These are phyloP conservation scores for Phasianus colchicus DNA, from an alignment of 2,113 vertebrate genomes.

Conservation along the genomic window DNA sequence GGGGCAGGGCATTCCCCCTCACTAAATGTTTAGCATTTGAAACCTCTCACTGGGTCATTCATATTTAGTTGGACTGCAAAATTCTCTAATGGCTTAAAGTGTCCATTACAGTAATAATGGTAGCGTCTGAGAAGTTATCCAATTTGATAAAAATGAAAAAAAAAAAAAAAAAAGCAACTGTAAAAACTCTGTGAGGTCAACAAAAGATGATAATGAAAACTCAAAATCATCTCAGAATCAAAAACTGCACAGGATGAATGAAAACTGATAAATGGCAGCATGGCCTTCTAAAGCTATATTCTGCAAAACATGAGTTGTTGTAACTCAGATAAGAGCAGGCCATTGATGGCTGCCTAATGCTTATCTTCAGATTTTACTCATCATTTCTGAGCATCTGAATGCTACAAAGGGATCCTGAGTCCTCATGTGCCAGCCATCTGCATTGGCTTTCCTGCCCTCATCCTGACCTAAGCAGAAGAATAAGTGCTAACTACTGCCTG, in stretches of 20 bases:
- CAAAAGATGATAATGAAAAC: neutral
- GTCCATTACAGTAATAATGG: conserved; percentile 31
- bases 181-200: neutral
- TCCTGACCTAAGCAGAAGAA: neutral
- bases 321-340: neutral
- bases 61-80: conserved; percentile 22
- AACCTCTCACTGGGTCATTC: conserved; percentile 21
- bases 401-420: neutral
- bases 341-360: neutral
- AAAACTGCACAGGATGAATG: neutral
- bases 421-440: neutral
- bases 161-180: neutral
- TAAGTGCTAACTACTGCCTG: neutral
- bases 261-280: neutral
- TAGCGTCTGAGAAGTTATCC: conserved; percentile 21
- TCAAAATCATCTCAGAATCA: neutral
- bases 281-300: neutral
- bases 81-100: conserved; percentile 42
- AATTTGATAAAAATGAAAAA: conserved; percentile 34
- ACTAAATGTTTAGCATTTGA: conserved; percentile 14
- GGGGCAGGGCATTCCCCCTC: neutral
- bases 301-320: neutral
- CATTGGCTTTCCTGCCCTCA: neutral
- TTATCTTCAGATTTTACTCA: neutral
- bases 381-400: neutral